These are phyloP conservation scores for Dendrocincla tyrannina DNA, from an alignment of 2,797 vertebrate species.

Conservation along the genomic window DNA sequence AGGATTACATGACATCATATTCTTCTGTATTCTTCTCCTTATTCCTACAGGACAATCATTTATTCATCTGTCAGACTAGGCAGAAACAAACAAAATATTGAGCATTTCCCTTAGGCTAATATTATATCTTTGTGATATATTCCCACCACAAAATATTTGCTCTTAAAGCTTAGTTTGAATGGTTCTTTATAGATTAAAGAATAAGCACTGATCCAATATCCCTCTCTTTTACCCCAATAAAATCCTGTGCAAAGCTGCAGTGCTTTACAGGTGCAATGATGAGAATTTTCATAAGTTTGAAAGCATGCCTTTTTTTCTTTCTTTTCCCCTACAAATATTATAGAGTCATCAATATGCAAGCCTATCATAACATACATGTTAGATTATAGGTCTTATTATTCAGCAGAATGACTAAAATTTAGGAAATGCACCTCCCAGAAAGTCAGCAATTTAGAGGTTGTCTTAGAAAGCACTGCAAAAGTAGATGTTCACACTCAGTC, in stretches of 20 bases:
- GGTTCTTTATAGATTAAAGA: not conserved
- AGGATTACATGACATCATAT: not conserved
- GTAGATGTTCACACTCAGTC: conserved; percentile 18
- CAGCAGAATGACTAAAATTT: not conserved
- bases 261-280: not conserved
- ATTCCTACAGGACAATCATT: not conserved
- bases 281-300: not conserved
- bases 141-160: not conserved
- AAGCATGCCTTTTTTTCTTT: not conserved
- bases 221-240: not conserved
- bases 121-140: not conserved
- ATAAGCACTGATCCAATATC: not conserved
- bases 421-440: not conserved
- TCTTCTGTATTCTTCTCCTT: not conserved
- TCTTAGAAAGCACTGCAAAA: not conserved
- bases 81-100: not conserved
- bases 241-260: not conserved
- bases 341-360: not conserved
- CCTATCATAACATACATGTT: not conserved
- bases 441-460: not conserved
- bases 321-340: not conserved
- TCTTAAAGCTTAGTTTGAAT: not conserved
- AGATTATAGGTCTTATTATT: not conserved
- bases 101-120: not conserved
- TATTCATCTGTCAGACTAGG: not conserved